Base-by-base conservation (phyloP, 2,797 vertebrate genomes). In the Spinus pinus region DNA sequence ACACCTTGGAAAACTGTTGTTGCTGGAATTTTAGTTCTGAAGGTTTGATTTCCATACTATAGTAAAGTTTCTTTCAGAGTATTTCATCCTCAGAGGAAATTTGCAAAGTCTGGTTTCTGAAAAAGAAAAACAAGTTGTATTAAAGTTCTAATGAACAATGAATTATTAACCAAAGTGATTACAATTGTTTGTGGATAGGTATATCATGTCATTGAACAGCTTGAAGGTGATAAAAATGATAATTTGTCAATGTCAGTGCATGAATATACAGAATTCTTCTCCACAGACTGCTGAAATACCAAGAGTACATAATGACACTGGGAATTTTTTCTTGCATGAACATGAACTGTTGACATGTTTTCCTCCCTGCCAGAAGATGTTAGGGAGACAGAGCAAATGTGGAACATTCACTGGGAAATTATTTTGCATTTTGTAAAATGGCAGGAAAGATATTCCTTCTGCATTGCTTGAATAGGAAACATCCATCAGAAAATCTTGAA, bases 111-210 rank as follows among this genome's bases (percentile, higher is more conserved):
- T 74, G 51, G 51, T 69, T 60, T 69, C 41, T 20, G 25, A 88
- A 37, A 91, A 62, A 70, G 56, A 67, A 94, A 94, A 95, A 8
- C 9, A 65, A 28, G 7, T 64, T 72, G 16, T 37, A 80, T 46
- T 73, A 73, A 73, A 70, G 12, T 83, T 77, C 46, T 81, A 91
- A 87, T 47, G 41, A 84, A 87, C 23, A 12, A 77, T 57, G 49
- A 93, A 89, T 87, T 95, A 65, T n/a, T 85, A 92, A 46, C 31
- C 57, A 64, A 92, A 89, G 71, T 85, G 27, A 47, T 87, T 87
- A 74, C 61, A 85, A 18, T 65, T 82, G 64, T 80, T 91, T 91
- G 42, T 85, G 46, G 61, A 61, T 69, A 80, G 61, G 35, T 84
- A 50, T 77, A 78, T 73, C 82, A 66, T 81, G 60, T 56, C 66